Evolutionary conservation across 2,113 vertebrate species (phyloP).

Genomic region (Hippopotamus amphibius): DNA sequence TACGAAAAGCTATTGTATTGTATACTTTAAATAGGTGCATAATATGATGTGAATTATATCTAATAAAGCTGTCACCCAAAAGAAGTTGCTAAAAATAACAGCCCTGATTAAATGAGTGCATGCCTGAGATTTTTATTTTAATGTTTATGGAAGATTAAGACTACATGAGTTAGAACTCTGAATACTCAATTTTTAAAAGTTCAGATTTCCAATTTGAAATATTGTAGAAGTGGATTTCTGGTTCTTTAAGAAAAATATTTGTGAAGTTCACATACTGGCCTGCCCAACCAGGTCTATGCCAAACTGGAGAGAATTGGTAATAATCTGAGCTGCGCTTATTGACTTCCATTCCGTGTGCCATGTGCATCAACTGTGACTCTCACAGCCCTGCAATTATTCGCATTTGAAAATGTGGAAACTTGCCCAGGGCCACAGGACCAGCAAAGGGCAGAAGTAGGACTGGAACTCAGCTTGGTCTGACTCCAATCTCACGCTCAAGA

Average conservation of each 20-base stretch:
- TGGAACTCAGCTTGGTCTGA: not conserved
- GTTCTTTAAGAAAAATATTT: conserved; percentile 48
- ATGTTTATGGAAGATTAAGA: not conserved
- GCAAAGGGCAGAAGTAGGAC: not conserved
- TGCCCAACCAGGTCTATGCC: not conserved
- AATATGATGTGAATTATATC: not conserved
- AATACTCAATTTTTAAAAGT: not conserved
- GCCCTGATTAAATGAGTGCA: conserved; percentile 13
- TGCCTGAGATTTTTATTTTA: not conserved
- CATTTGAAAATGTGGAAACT: not conserved
- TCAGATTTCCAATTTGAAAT: not conserved
- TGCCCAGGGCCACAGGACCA: not conserved
- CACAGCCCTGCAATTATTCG: not conserved
- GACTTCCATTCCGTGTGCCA: not conserved
- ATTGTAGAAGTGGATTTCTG: not conserved
- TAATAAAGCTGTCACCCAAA: conserved; percentile 2
- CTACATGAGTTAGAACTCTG: not conserved
- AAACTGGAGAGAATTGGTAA: not conserved
- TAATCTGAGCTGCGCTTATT: not conserved
- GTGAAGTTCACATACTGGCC: not conserved
- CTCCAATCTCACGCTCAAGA: not conserved
- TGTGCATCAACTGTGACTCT: not conserved
- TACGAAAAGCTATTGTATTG: not conserved
- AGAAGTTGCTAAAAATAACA: not conserved
- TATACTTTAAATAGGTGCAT: not conserved